These are phyloP conservation scores for Ibidorhyncha struthersii DNA, from an alignment of 2,113 vertebrate species.

Conservation along the genomic window DNA sequence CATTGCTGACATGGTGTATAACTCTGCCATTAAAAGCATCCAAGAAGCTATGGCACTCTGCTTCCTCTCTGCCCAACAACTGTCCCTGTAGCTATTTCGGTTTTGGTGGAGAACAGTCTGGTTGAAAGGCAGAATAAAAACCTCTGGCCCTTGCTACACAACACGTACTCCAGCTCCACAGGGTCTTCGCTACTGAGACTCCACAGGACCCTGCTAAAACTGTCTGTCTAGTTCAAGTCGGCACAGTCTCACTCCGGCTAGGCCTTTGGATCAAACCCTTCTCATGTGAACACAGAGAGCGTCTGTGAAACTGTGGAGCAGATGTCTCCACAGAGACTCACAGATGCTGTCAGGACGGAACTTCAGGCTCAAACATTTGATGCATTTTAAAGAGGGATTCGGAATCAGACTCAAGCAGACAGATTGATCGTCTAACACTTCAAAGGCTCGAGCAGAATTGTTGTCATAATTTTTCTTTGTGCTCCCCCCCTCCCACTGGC, in stretches of 20 bases:
- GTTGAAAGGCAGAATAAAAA: conserved; percentile 67
- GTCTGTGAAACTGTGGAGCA: conserved; percentile 76
- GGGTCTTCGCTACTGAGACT: conserved; percentile 69
- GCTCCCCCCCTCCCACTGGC: conserved; percentile 21
- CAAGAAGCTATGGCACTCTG: conserved; percentile 20
- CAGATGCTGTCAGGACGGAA: conserved; percentile 80
- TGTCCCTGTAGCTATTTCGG: conserved; percentile 17
- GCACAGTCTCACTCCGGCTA: conserved; percentile 68
- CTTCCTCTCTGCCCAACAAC: background rate
- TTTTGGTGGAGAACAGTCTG: conserved; percentile 12
- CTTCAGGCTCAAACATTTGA: conserved; percentile 81
- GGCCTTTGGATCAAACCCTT: conserved; percentile 80
- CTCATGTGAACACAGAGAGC: conserved; percentile 76
- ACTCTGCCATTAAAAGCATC: conserved; percentile 18
- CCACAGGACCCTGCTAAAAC: conserved; percentile 73
- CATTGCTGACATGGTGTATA: background rate
- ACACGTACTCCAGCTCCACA: conserved; percentile 61
- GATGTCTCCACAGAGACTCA: conserved; percentile 82
- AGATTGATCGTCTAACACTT: conserved; percentile 80
- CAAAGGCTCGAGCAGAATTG: conserved; percentile 73
- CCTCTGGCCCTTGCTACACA: conserved; percentile 49
- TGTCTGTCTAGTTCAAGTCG: conserved; percentile 72
- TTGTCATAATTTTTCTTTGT: conserved; percentile 67
- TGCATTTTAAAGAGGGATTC: conserved; percentile 82
- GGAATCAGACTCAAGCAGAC: conserved; percentile 78